phyloP scores from a whole-genome alignment of 2,888 invertebrate genomes.

The Coleophora deauratella region DNA sequence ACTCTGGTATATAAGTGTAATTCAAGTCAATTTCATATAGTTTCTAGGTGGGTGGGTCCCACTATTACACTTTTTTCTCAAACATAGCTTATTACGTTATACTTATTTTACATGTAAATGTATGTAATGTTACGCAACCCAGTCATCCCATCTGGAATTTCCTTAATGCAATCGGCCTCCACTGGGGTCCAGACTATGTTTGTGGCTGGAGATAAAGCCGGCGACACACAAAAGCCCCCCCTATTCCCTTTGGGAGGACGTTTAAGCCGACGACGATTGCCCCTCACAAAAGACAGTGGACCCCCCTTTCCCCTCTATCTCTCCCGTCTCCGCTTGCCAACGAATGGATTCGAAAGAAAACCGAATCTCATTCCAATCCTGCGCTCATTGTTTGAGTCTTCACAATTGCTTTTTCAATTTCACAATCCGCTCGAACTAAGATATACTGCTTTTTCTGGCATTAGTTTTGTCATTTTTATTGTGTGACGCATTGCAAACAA shows the following conservation, averaged over 20 bases:
- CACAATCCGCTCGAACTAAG: constrained; percentile 37
- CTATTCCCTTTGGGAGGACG: constrained; percentile 31
- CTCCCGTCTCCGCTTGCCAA: constrained; percentile 36
- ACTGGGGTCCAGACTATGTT: constrained; percentile 32
- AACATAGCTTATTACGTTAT: too few species aligned
- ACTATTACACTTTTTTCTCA: too few species aligned
- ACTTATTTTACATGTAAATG: too few species aligned
- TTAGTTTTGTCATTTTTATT: constrained; percentile 21
- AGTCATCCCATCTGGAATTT: too few species aligned
- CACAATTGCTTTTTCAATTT: constrained; percentile 57
- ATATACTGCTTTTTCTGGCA: constrained; percentile 6
- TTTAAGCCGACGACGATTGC: constrained; percentile 59
- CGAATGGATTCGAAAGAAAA: constrained; percentile 53
- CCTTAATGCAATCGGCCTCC: constrained; percentile 52
- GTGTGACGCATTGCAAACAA: constrained; percentile 7
- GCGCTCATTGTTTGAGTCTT: constrained; percentile 53
- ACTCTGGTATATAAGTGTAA: too few species aligned
- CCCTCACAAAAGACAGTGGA: constrained; percentile 51
- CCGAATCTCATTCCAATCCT: constrained; percentile 52
- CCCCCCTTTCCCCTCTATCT: constrained; percentile 26
- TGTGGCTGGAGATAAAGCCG: constrained; percentile 50
- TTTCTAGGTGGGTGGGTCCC: too few species aligned
- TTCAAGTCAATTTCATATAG: too few species aligned
- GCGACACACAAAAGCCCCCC: constrained; percentile 48
- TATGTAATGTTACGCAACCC: too few species aligned